A percentile compares a stretch with the other conserved stretches of the same genome.
Conservation (phyloP, 1,140 invertebrate species). For the Trachymyrmex cornetzi region DNA sequence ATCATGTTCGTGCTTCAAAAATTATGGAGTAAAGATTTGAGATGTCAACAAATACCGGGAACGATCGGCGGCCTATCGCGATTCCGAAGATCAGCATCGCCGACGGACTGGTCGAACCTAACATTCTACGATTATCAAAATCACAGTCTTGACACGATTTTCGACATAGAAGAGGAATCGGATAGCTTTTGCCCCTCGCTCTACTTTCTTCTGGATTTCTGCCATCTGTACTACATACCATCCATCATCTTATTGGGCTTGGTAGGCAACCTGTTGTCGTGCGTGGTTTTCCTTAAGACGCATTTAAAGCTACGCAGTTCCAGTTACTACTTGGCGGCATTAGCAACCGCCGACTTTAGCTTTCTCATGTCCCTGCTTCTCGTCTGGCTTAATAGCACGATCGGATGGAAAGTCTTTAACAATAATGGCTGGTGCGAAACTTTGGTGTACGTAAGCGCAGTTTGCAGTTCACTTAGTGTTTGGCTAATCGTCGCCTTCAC, state of each 20-base stretch:
- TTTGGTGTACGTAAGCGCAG: constrained; percentile 88
- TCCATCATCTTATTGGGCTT: constrained; percentile 87
- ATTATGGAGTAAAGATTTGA: not conserved
- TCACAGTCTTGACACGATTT: not conserved
- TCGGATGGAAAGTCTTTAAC: constrained; percentile 87
- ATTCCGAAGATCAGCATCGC: constrained; percentile 33
- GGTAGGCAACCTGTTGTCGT: constrained; percentile 88
- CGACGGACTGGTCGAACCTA: constrained; percentile 22
- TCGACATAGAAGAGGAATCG: constrained; percentile 70
- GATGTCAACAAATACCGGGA: not conserved
- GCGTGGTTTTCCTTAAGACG: constrained; percentile 88
- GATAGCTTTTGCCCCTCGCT: constrained; percentile 77
- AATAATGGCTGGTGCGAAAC: constrained; percentile 88
- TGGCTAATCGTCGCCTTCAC: constrained; percentile 90
- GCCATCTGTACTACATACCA: constrained; percentile 87
- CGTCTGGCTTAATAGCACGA: constrained; percentile 87
- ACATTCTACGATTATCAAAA: constrained; percentile 51
- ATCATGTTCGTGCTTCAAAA: constrained; percentile 32
- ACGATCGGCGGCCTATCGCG: constrained; percentile 14
- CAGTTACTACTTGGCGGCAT: constrained; percentile 88
- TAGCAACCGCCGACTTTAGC: constrained; percentile 87
- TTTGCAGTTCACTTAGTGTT: constrained; percentile 88
- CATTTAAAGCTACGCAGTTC: constrained; percentile 88
- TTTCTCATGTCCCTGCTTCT: constrained; percentile 87
- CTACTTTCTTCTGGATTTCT: constrained; percentile 85